Conservation (phyloP, 1,140 invertebrate genomes). For the Calephelis nemesis region DNA sequence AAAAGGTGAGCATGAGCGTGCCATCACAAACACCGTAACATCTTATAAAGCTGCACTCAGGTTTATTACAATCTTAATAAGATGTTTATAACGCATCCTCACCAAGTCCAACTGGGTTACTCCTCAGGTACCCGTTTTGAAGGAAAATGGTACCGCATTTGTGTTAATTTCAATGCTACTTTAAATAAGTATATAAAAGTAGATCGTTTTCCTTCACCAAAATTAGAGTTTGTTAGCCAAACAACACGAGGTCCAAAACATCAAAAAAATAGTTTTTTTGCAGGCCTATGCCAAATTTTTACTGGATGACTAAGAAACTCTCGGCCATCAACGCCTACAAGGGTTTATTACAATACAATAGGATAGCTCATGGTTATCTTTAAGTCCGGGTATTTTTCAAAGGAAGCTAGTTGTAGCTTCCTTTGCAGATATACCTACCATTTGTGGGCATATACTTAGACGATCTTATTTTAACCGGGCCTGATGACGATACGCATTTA, state of each 20-base stretch:
- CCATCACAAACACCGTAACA: no score
- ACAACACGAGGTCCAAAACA: constrained; percentile 43
- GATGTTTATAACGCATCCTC: no score
- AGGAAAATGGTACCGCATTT: constrained; percentile 40
- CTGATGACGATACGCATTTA: constrained; percentile 22
- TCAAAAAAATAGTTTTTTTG: constrained; percentile 57
- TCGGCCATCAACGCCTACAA: background rate
- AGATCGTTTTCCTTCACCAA: constrained; percentile 57
- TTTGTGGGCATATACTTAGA: constrained; percentile 39
- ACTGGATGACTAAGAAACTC: constrained; percentile 34
- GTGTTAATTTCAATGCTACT: constrained; percentile 36
- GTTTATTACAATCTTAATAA: no score
- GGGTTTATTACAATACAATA: constrained; percentile 44
- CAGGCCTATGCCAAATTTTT: constrained; percentile 42
- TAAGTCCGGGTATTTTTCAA: constrained; percentile 43
- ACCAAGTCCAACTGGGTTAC: constrained; percentile 37
- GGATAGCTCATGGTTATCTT: constrained; percentile 37
- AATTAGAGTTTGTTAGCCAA: constrained; percentile 42
- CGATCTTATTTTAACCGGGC: constrained; percentile 36
- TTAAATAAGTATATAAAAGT: no score
- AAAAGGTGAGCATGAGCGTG: no score
- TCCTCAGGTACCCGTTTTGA: constrained; percentile 41
- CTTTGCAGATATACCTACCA: constrained; percentile 29
- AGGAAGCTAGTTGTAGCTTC: constrained; percentile 26
- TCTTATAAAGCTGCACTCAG: no score